phyloP scores from a whole-genome alignment of 2,113 vertebrate genomes.

The Hippolais icterina region DNA sequence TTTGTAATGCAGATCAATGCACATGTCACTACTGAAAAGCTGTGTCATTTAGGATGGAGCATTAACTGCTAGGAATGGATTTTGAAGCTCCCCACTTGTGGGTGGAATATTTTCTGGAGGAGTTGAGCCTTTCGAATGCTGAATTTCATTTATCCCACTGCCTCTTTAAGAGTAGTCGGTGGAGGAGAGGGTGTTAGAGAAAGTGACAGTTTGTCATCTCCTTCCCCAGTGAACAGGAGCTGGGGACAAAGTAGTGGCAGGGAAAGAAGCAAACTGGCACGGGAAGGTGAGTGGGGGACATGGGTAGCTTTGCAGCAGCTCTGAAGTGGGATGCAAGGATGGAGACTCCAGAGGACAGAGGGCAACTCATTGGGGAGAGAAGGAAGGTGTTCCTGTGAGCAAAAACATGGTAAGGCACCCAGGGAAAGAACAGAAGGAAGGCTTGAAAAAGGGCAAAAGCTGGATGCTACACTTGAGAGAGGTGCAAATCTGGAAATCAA shows the following conservation, averaged over 20 bases:
- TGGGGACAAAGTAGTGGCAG: neutral
- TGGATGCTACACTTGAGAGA: neutral
- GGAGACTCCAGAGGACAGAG: neutral
- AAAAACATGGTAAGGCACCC: neutral
- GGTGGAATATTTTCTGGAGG: constrained; percentile 61
- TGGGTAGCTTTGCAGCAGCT: neutral
- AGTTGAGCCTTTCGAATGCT: constrained; percentile 47
- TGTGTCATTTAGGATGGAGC: constrained; percentile 67
- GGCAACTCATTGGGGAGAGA: neutral
- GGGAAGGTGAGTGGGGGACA: neutral
- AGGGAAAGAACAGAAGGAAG: neutral
- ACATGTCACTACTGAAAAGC: constrained; percentile 46
- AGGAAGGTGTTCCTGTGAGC: neutral
- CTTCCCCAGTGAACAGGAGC: neutral
- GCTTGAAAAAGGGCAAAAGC: neutral
- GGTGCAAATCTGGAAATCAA: neutral
- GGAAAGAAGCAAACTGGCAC: constrained; percentile 11
- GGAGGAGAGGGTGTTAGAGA: constrained; percentile 57
- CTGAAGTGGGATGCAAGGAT: neutral
- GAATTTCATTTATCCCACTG: constrained; percentile 63
- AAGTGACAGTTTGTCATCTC: constrained; percentile 63
- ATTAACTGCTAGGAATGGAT: constrained; percentile 60
- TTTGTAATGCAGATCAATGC: constrained; percentile 55
- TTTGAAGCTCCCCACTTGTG: constrained; percentile 38
- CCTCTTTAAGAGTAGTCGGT: constrained; percentile 56